Evolutionary conservation across 2,888 invertebrate species (phyloP).

Genomic region (Cryptocheilus praepositus): DNA sequence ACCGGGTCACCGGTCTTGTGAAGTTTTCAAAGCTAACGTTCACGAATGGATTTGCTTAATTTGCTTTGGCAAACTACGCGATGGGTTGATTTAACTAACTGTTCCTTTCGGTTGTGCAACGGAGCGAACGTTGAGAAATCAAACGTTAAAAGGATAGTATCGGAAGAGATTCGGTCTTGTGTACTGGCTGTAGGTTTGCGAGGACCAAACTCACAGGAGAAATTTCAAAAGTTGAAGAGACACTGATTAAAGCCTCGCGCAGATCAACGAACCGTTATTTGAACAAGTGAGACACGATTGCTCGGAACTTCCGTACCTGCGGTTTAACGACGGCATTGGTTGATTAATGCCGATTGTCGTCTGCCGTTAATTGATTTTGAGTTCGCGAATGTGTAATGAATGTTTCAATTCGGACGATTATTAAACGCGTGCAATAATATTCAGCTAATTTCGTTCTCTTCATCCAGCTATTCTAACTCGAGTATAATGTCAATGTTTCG

Average conservation of each 20-base stretch:
- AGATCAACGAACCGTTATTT: conserved; percentile 17
- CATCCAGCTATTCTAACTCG: too few relatives aligned
- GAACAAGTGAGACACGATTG: conserved; percentile 21
- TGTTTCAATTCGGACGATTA: too few relatives aligned
- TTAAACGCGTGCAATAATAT: too few relatives aligned
- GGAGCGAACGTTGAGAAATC: conserved; percentile 12
- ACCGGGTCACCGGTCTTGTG: conserved; percentile 20
- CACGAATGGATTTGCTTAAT: conserved; percentile 42
- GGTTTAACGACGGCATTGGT: conserved; percentile 1
- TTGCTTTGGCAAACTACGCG: conserved; percentile 38
- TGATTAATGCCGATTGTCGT: neutral
- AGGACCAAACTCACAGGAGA: conserved; percentile 15
- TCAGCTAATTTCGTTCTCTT: too few relatives aligned
- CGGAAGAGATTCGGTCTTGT: conserved; percentile 10
- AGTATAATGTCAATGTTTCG: too few relatives aligned
- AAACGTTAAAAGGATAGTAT: neutral
- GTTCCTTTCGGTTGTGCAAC: conserved; percentile 17
- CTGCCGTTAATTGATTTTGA: conserved; percentile 23
- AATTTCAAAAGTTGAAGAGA: conserved; percentile 26
- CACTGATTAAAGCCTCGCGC: conserved; percentile 27
- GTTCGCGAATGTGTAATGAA: too few relatives aligned
- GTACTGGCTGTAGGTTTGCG: conserved; percentile 4
- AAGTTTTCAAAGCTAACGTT: conserved; percentile 40
- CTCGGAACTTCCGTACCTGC: conserved; percentile 3
- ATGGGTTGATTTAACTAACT: conserved; percentile 42